Evolutionary conservation across 2,888 invertebrate genomes (phyloP), one percentile per base, ranked within the genome.

Genomic region (Mythimna lalbum): DNA sequence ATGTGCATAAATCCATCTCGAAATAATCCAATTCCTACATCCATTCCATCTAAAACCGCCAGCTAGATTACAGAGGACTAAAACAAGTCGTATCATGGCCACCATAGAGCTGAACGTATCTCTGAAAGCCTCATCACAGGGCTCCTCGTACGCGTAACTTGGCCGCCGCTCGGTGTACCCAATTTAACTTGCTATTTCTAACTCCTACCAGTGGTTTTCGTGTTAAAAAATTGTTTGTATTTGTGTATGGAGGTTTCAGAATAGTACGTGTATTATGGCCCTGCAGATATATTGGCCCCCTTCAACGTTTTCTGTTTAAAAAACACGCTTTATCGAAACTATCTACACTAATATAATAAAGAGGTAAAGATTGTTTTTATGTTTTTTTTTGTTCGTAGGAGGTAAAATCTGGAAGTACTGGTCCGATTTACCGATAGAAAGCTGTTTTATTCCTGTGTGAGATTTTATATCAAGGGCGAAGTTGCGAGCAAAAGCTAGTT

Each of bases 151-250:
- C 64, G 62, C 63, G 69, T 57, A 79, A 76, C 73, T 78, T 70
- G 63, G 39, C 49, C 23, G 62, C 50, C 71, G 69, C 69, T 63
- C 47, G 66, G 27, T 80, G 81, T 86, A 85, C 86, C 78, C 80
- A 86, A 82, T 86, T 85, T 86, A 85, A 86, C 82, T 85, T 85
- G 43, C 17, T 43, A 6, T 5, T 43, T 43, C 47, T n/a, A 56
- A 31, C 52, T 60, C 65, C 53, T 73, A 79, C 77, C 57, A 75
- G 23, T 19, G 60, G 67, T 80, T 63, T 4, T 69, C 76, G 60
- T 62, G 49, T 49, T n/a, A n/a, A 49, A 60, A 59, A 56, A 57
- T 55, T 79, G 12, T 50, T 12, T 6, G 2, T 21, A 33, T 50
- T 14, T 4, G 2, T 27, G 14, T 39, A 39, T 63, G 12, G 27